Evolutionary conservation across 2,797 vertebrate genomes (phyloP).

Genomic region (Atherinosoma microstoma): DNA sequence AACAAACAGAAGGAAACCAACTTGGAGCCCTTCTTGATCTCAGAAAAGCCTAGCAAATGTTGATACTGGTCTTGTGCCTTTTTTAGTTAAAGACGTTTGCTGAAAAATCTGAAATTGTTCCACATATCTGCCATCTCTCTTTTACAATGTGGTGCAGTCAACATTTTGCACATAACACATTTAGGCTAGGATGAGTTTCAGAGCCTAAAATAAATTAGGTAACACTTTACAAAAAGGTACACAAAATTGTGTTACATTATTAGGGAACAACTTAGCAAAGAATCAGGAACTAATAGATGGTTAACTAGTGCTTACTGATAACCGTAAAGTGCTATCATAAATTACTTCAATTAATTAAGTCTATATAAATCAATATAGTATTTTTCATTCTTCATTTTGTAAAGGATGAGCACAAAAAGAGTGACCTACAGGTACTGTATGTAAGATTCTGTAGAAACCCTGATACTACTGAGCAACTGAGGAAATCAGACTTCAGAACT

Average conservation of each 20-base stretch:
- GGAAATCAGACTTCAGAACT: constrained; percentile 25
- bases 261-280: too few relatives aligned
- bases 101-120: not conserved
- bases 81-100: not conserved
- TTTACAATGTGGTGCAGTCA: not conserved
- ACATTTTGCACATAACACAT: not conserved
- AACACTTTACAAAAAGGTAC: too few relatives aligned
- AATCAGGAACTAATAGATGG: too few relatives aligned
- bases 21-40: not conserved
- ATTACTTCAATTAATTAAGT: not conserved
- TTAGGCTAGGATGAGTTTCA: constrained; percentile 38
- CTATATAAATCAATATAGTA: not conserved
- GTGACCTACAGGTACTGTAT: constrained; percentile 24
- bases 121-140: not conserved
- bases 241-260: too few relatives aligned
- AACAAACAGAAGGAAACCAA: not conserved
- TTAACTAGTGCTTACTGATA: too few relatives aligned
- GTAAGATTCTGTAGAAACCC: constrained; percentile 6
- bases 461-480: not conserved
- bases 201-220: constrained; percentile 15
- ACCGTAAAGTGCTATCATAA: too few relatives aligned
- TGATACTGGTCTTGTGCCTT: constrained; percentile 8
- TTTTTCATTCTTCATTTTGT: not conserved
- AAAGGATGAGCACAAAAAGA: constrained; percentile 37
- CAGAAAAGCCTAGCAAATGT: constrained; percentile 1